Conservation (phyloP, 2,888 invertebrate genomes). For the Drosophila borealis region DNA sequence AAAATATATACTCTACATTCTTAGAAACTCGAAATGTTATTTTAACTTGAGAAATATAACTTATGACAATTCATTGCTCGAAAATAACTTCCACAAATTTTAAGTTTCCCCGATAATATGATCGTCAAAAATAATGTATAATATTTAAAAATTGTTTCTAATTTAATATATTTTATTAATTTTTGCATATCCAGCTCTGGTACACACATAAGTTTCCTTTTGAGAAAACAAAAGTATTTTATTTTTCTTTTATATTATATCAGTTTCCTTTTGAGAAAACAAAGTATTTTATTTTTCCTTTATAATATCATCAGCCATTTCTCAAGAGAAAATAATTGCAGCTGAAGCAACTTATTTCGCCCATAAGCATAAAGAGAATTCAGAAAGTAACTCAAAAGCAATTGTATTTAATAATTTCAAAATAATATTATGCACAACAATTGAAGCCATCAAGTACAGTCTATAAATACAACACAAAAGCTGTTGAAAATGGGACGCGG, state of each 20-base stretch:
- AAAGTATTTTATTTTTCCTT: not conserved
- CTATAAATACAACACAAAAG: conserved; percentile 14
- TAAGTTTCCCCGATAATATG: no score
- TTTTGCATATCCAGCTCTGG: no score
- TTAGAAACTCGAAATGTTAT: not conserved
- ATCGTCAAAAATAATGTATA: no score
- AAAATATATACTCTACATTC: not conserved
- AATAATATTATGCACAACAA: conserved; percentile 5
- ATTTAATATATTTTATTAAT: no score
- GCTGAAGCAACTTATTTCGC: conserved; percentile 2
- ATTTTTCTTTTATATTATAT: not conserved
- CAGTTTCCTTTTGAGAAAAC: no score
- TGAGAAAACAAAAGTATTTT: not conserved
- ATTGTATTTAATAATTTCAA: not conserved
- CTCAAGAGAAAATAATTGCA: not conserved
- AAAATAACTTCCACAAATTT: no score
- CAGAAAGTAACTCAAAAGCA: not conserved
- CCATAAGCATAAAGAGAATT: conserved; percentile 1
- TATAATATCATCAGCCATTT: not conserved
- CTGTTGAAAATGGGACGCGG: no score
- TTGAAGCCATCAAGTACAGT: conserved; percentile 2
- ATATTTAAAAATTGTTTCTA: no score
- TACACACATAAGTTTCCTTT: no score
- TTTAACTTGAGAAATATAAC: no score
- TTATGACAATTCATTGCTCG: no score